These are phyloP conservation scores for Philaenus spumarius DNA, from an alignment of 1,140 invertebrate genomes.

Conservation along the genomic window DNA sequence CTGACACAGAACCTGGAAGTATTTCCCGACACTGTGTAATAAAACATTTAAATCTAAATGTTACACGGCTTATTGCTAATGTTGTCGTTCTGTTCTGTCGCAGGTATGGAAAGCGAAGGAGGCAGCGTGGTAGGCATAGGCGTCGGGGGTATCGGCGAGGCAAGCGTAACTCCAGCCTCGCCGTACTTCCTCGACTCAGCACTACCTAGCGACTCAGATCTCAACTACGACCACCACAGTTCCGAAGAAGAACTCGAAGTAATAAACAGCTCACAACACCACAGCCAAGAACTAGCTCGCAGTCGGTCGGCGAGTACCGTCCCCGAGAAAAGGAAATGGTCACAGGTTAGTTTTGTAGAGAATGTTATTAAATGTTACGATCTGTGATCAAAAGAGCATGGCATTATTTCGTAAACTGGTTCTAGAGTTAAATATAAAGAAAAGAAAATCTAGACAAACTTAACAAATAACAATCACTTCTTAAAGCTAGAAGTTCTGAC, in stretches of 20 bases:
- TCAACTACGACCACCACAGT: constrained; percentile 69
- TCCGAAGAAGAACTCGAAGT: constrained; percentile 87
- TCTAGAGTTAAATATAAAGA: too few species aligned
- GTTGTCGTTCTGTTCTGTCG: not conserved
- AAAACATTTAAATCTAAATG: too few species aligned
- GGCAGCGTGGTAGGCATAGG: constrained; percentile 21
- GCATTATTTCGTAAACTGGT: too few species aligned
- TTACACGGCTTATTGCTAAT: too few species aligned
- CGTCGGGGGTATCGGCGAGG: constrained; percentile 14
- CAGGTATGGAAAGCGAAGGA: constrained; percentile 39
- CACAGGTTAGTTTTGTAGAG: constrained; percentile 50
- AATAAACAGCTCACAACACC: constrained; percentile 50
- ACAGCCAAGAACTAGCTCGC: not conserved
- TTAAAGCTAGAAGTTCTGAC: too few species aligned
- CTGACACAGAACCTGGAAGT: too few species aligned
- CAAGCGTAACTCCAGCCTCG: constrained; percentile 21
- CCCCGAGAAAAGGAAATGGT: constrained; percentile 76
- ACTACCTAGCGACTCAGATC: constrained; percentile 47
- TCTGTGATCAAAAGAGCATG: too few species aligned
- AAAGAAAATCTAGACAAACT: too few species aligned
- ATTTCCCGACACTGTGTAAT: too few species aligned
- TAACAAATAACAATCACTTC: too few species aligned
- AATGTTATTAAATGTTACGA: too few species aligned
- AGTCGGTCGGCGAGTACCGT: constrained; percentile 17
- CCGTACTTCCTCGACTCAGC: constrained; percentile 34